Conservation (phyloP, 2,888 invertebrate species). For the Lathronympha strigana region DNA sequence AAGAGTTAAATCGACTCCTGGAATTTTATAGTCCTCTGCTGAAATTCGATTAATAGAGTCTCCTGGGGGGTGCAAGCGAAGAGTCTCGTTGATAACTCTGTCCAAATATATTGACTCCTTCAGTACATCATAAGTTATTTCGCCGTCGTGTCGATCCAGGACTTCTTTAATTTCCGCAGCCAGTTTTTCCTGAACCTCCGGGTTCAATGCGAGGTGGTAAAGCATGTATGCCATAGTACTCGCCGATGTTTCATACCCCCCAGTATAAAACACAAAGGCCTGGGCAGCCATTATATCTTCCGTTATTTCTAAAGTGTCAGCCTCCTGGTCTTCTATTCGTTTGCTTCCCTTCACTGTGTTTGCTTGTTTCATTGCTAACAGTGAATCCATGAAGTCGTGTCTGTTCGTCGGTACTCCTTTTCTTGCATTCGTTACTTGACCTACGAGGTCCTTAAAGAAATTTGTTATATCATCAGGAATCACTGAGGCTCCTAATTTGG, state of each 20-base stretch:
- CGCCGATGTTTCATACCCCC: slow-evolving; percentile 71
- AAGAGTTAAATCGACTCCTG: slow-evolving; percentile 61
- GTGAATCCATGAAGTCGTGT: slow-evolving; percentile 47
- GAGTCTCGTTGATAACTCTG: slow-evolving; percentile 65
- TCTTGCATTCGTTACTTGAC: slow-evolving; percentile 52
- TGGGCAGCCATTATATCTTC: slow-evolving; percentile 57
- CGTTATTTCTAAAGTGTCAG: slow-evolving; percentile 51
- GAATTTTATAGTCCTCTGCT: slow-evolving; percentile 66
- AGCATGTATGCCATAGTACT: slow-evolving; percentile 60
- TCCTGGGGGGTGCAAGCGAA: slow-evolving; percentile 75
- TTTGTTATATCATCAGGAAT: slow-evolving; percentile 50
- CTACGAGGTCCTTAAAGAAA: slow-evolving; percentile 56
- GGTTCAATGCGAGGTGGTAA: slow-evolving; percentile 62
- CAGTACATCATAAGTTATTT: slow-evolving; percentile 66
- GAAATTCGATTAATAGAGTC: slow-evolving; percentile 65
- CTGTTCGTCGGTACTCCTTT: slow-evolving; percentile 54
- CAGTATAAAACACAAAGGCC: slow-evolving; percentile 56
- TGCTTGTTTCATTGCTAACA: slow-evolving; percentile 54
- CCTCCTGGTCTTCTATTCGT: slow-evolving; percentile 41
- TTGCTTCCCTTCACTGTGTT: slow-evolving; percentile 45
- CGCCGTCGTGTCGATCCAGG: slow-evolving; percentile 53
- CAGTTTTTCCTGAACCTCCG: slow-evolving; percentile 61
- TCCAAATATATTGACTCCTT: slow-evolving; percentile 67
- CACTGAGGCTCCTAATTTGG: slow-evolving; percentile 50
- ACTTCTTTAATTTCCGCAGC: slow-evolving; percentile 57